Evolutionary conservation across 2,113 vertebrate genomes (phyloP), one percentile per base, ranked within the genome.

Genomic region (Sturnus vulgaris): DNA sequence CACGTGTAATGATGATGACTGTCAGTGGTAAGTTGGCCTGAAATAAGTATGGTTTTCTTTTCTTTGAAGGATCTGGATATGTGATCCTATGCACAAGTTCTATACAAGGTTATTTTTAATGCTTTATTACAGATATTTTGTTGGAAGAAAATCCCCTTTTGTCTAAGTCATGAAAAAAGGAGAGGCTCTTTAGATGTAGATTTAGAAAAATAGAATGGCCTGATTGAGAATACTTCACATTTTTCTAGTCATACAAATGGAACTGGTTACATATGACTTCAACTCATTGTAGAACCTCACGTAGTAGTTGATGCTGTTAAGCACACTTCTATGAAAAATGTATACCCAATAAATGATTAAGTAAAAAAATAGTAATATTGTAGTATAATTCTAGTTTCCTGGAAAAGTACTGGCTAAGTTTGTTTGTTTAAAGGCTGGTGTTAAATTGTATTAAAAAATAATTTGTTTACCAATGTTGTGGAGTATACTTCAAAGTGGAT

Each of bases 1-100:
- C 82, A 99, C 99, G 0, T 99, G 99, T 95, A 99, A 99, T 7
- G 99, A 99, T 28, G 99, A 99, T 73, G 98, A 98, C 94, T 99
- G 99, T 86, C 97, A 97, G 30, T 99, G 99, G 99, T 99, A 90
- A 98, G 98, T 98, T 73, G 71, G 35, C 35, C 15, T 3, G 57
- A 65, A 82, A 40, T 40, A 73, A 52, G 12, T 4, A 15, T 15
- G 3, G 19, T 30, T 73, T 50, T 25, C 1, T 30, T 64, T 28
- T 63, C 10, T 92, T 86, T 27, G 31, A n/a, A 52, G 61, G 31
- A 7, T 82, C 30, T 89, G 53, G 9, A 10, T 78, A 53, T 79
- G 47, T 35, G 47, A 46, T 59, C 5, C 30, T 49, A 1, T 63
- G n/a, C 13, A 11, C 15, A 69, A 57, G 31, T 64, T 86, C 23